Evolutionary conservation across 2,888 invertebrate species (phyloP).

Genomic region (Chymomyza fuscimana): DNA sequence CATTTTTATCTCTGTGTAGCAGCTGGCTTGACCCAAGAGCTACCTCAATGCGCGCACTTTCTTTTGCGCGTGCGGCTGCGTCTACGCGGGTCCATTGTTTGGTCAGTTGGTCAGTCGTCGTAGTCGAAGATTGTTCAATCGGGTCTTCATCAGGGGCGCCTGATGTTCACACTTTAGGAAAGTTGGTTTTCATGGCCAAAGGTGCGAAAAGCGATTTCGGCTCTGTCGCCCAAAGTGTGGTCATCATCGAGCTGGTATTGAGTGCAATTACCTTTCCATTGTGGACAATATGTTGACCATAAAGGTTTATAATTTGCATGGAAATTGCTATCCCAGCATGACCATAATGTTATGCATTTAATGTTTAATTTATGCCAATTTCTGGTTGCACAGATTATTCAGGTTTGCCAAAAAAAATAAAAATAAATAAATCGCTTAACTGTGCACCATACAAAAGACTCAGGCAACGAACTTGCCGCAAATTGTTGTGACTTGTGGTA

Average conservation of each 20-base stretch:
- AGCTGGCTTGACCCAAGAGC: constrained; percentile 59
- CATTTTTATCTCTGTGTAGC: not conserved
- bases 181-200: constrained; percentile 67
- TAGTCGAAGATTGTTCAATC: not conserved
- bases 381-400: constrained; percentile 16
- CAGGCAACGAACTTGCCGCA: constrained; percentile 30
- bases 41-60: constrained; percentile 59
- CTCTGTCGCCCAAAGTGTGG: constrained; percentile 69
- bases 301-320: constrained; percentile 72
- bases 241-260: constrained; percentile 47
- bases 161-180: constrained; percentile 74
- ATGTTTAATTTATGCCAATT: constrained; percentile 68
- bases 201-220: constrained; percentile 66
- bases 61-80: constrained; percentile 64
- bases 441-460: constrained; percentile 39
- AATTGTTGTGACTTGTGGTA: constrained; percentile 15
- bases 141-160: constrained; percentile 15
- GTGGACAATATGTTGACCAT: constrained; percentile 42
- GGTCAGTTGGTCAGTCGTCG: constrained; percentile 12
- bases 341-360: constrained; percentile 59
- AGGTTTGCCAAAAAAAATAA: constrained; percentile 27
- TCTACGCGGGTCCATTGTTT: constrained; percentile 6
- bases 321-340: constrained; percentile 54
- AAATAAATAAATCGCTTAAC: constrained; percentile 10
- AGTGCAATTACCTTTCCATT: constrained; percentile 40